Evolutionary conservation across 2,797 vertebrate species (phyloP).

Genomic region (Acanthopagrus latus): DNA sequence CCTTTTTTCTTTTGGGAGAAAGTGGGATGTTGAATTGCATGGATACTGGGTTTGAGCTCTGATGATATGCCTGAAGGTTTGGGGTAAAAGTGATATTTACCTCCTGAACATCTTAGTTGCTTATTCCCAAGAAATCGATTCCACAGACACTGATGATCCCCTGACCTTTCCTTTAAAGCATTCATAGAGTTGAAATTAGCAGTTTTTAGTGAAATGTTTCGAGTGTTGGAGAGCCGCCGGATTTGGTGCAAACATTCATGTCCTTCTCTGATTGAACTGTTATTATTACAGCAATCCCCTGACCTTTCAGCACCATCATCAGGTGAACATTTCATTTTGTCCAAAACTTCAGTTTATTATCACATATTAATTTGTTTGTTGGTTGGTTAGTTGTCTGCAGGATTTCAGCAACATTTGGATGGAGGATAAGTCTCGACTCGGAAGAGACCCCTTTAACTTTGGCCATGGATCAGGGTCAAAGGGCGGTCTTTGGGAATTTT

Average conservation of each 20-base stretch:
- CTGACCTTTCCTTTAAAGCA: background rate
- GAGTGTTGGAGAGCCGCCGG: background rate
- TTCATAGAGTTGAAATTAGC: constrained; percentile 3
- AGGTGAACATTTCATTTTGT: background rate
- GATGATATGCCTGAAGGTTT: background rate
- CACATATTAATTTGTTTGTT: no score
- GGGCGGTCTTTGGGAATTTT: no score
- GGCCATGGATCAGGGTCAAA: no score
- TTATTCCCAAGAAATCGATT: background rate
- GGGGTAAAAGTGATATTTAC: constrained; percentile 1
- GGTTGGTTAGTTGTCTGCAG: no score
- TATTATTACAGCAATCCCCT: background rate
- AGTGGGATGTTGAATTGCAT: constrained; percentile 5
- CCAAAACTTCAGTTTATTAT: background rate
- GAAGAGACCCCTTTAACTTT: no score
- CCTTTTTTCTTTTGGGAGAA: background rate
- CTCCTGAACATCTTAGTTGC: background rate
- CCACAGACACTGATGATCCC: background rate
- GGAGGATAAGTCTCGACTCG: no score
- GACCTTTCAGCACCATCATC: background rate
- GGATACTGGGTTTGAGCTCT: background rate
- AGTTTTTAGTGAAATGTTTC: constrained; percentile 4
- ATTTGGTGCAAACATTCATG: background rate
- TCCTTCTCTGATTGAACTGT: background rate
- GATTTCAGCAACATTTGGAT: no score